Conservation (phyloP, 2,888 invertebrate species). For the Synanthedon andrenaeformis region DNA sequence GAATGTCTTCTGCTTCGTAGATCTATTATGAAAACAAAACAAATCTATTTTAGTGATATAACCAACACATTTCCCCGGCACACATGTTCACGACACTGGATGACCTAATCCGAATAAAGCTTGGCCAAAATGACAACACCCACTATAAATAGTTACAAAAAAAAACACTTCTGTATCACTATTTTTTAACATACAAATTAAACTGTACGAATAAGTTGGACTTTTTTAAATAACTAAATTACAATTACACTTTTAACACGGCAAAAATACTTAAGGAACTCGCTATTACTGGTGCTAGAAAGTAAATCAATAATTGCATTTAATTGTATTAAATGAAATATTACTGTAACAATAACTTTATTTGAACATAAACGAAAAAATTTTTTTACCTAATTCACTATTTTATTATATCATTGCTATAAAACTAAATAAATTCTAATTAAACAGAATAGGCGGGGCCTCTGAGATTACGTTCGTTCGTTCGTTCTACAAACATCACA, state of each 20-base stretch:
- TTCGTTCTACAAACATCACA: constrained; percentile 22
- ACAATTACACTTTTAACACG: background rate
- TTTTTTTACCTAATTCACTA: constrained; percentile 50
- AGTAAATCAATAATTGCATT: constrained; percentile 56
- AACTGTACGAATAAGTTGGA: background rate
- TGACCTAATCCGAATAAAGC: constrained; percentile 66
- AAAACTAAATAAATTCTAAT: constrained; percentile 51
- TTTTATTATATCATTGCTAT: constrained; percentile 58
- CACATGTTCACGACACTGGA: constrained; percentile 62
- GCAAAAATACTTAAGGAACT: background rate
- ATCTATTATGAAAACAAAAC: constrained; percentile 48
- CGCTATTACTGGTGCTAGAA: constrained; percentile 27
- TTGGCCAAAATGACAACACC: constrained; percentile 67
- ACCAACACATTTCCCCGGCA: constrained; percentile 51
- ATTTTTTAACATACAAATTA: constrained; percentile 35
- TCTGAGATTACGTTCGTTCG: constrained; percentile 56
- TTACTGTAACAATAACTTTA: constrained; percentile 1
- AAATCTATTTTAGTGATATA: constrained; percentile 23
- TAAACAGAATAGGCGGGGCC: constrained; percentile 61
- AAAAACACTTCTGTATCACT: constrained; percentile 35
- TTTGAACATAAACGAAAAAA: constrained; percentile 10
- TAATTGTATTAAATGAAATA: constrained; percentile 10
- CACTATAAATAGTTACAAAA: constrained; percentile 72
- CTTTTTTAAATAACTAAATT: background rate
- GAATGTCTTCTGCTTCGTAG: constrained; percentile 38